These are phyloP conservation scores for Melipona quadrifasciata DNA, from an alignment of 1,140 invertebrate genomes.

Conservation along the genomic window DNA sequence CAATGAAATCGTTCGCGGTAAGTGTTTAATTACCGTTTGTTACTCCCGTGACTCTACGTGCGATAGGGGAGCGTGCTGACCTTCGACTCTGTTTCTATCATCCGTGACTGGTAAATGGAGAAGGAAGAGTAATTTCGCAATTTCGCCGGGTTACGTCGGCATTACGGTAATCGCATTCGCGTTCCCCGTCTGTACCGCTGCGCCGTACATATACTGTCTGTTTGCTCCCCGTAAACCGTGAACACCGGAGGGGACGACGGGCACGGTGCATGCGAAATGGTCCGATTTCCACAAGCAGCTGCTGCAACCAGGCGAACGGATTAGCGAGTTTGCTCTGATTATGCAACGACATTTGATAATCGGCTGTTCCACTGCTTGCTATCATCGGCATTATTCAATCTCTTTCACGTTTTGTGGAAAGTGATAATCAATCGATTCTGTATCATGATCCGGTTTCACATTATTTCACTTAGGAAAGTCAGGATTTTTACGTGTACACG, in stretches of 20 bases:
- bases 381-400: neutral
- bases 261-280: neutral
- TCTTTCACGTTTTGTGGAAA: neutral
- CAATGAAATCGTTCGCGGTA: too few species aligned
- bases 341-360: slow-evolving; percentile 37
- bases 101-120: neutral
- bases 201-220: neutral
- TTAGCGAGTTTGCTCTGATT: slow-evolving; percentile 4
- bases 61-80: neutral
- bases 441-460: too few species aligned
- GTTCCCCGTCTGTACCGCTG: neutral
- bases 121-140: slow-evolving; percentile 30
- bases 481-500: too few species aligned
- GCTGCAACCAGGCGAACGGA: slow-evolving; percentile 25
- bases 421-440: too few species aligned
- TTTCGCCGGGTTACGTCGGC: slow-evolving; percentile 16
- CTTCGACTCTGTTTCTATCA: slow-evolving; percentile 3
- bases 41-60: neutral
- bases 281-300: slow-evolving; percentile 25
- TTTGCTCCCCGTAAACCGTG: neutral
- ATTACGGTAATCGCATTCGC: slow-evolving; percentile 16
- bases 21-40: too few species aligned
- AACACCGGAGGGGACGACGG: neutral
- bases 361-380: neutral
- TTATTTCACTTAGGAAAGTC: too few species aligned